Conservation (phyloP, 2,113 vertebrate species). For the Nannobrachium achirus region DNA sequence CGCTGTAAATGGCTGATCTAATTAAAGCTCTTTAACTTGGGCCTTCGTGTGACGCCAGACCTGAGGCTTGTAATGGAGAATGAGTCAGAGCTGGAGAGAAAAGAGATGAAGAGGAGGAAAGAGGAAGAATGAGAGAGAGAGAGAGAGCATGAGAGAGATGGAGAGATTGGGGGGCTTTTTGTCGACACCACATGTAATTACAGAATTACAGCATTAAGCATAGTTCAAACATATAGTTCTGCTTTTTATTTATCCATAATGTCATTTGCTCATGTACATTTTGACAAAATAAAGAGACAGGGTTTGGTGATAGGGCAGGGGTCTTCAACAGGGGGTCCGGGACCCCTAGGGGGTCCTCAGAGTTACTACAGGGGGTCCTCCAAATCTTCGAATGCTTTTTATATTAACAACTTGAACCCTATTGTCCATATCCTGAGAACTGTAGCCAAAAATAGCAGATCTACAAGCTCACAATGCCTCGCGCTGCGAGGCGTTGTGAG, state of each 20-base stretch:
- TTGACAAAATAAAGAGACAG: conserved; percentile 38
- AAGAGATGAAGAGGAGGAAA: conserved; percentile 30
- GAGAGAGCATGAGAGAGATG: neutral
- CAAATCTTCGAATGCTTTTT: no score
- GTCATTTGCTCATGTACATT: conserved; percentile 41
- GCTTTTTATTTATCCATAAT: conserved; percentile 47
- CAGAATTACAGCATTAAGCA: conserved; percentile 27
- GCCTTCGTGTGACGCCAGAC: conserved; percentile 57
- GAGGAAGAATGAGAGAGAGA: conserved; percentile 12
- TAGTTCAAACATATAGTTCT: conserved; percentile 34
- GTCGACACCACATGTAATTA: conserved; percentile 43
- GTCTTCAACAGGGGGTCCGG: no score
- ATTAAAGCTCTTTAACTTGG: conserved; percentile 61
- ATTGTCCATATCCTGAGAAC: no score
- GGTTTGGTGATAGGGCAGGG: neutral
- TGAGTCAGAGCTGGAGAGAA: conserved; percentile 68
- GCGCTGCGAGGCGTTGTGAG: no score
- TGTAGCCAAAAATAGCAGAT: no score
- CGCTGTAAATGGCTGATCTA: conserved; percentile 62
- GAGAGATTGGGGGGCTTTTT: conserved; percentile 28
- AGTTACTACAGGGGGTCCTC: no score
- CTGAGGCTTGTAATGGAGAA: conserved; percentile 62
- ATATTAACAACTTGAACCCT: no score
- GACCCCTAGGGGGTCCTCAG: no score
- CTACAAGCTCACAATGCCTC: no score